phyloP scores from a whole-genome alignment of 1,140 invertebrate species.

The Brachionus manjavacas region DNA sequence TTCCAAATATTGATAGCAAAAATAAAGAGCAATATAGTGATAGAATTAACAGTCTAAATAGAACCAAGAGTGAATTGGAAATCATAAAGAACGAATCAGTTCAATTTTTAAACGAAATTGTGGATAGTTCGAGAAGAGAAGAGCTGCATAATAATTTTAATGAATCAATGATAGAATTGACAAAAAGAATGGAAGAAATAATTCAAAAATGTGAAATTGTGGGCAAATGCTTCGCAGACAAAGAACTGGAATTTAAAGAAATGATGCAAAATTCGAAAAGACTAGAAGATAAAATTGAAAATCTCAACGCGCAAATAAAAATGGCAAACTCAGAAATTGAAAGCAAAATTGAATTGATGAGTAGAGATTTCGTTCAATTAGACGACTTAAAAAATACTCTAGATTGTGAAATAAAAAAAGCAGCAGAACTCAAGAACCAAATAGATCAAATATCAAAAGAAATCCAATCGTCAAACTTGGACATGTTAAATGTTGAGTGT shows the following conservation, averaged over 20 bases:
- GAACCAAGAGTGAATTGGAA: not conserved
- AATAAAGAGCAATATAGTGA: not conserved
- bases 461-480: not conserved
- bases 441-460: not conserved
- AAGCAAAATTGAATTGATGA: not conserved
- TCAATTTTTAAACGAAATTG: not conserved
- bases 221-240: not conserved
- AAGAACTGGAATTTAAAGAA: not conserved
- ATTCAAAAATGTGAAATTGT: not conserved
- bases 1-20: not conserved
- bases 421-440: not conserved
- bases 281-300: not conserved
- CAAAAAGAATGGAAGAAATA: not conserved
- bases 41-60: not conserved
- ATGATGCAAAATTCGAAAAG: not conserved
- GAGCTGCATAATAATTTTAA: not conserved
- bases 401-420: not conserved
- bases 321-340: not conserved
- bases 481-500: not conserved
- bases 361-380: not conserved
- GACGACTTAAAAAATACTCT: not conserved
- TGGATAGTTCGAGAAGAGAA: not conserved
- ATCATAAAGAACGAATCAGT: not conserved
- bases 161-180: not conserved
- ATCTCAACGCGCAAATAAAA: not conserved